Evolutionary conservation across 1,140 invertebrate genomes (phyloP), one percentile per base, ranked within the genome.

Genomic region (Onthophagus taurus): DNA sequence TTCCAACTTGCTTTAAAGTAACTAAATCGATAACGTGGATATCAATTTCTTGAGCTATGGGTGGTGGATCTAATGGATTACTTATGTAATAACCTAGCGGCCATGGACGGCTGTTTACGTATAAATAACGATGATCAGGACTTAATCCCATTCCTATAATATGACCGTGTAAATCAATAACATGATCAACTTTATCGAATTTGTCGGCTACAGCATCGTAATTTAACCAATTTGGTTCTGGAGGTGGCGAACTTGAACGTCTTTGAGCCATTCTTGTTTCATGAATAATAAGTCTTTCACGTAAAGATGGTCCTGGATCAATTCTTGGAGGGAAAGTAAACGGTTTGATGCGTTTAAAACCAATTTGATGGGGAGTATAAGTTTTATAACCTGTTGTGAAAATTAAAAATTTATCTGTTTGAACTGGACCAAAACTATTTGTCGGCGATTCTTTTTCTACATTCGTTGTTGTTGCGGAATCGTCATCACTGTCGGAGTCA

Each of bases 11-110:
- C 57, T 81, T 78, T 19, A 91, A 68, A 0, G 80, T 86, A 23
- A 77, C 72, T 45, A 91, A 66, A 68, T 91, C 88, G 51, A 91
- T 90, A 1, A 91, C 86, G 55, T 89, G 85, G 51, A 91, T 86
- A 59, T 92, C 88, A 42, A 91, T 90, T 70, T 91, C 85, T 66
- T 89, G 83, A n/a, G 88, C 86, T 53, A 91, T 88, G 0, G 86
- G 86, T 2, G 88, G 88, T 20, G 88, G 87, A 56, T 82, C 75
- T 9, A 89, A 64, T 0, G 85, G 82, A 71, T 89, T 83, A 4
- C 75, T 75, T 47, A 91, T 89, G 11, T 71, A 66, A 58, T 85
- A 89, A 41, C 79, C 78, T 52, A 78, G 69, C 2, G 87, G 88
- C 89, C 89, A 92, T 1, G 86, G 82, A 44, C 88, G 72, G 52